Base-by-base conservation (phyloP, 2,113 vertebrate genomes). In the Urocynchramus pylzowi region DNA sequence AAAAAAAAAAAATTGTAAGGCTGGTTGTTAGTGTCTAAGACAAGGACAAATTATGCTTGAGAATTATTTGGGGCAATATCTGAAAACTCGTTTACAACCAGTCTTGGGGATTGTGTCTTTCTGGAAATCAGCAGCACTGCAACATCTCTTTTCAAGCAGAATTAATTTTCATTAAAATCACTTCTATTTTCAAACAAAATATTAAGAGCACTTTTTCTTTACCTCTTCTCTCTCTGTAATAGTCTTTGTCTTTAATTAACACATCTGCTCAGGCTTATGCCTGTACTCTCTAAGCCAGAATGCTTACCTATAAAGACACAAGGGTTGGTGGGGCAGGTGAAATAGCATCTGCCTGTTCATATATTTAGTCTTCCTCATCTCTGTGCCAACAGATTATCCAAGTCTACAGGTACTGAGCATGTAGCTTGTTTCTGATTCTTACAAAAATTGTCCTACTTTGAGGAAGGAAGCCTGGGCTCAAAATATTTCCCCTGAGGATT, bases 371-470 rank as follows among this genome's bases (percentile, higher is more conserved):
- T 42, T 70, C 15, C 18, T 87, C 45, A 27, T 35, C 30, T 35
- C 33, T 33, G 45, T 53, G 14, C 39, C 1, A 19, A 5, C 12
- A 45, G 53, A 42, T 41, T 31, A 61, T 19, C 61, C 56, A 41
- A 79, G 28, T 53, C 57, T 41, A 35, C 37, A 56, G 37, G 53
- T 73, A 59, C 35, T 39, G 50, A 95, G 47, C 23, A 2, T 4
- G 21, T 42, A 65, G 54, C 45, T 67, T 33, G 30, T 37, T 85
- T 80, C 63, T 67, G 35, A 59, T 53, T 90, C 75, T 65, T 47
- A 50, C 10, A 39, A 28, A 67, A 64, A 94, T 45, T 52, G 71
- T 56, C 95, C 85, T 96, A 83, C 76, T 95, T 96, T 69, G 54
- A 81, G 78, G 35, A 82, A 91, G 47, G 59, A 85, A 80, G 67